phyloP scores from a whole-genome alignment of 1,140 invertebrate genomes.

The Campodea augens region DNA sequence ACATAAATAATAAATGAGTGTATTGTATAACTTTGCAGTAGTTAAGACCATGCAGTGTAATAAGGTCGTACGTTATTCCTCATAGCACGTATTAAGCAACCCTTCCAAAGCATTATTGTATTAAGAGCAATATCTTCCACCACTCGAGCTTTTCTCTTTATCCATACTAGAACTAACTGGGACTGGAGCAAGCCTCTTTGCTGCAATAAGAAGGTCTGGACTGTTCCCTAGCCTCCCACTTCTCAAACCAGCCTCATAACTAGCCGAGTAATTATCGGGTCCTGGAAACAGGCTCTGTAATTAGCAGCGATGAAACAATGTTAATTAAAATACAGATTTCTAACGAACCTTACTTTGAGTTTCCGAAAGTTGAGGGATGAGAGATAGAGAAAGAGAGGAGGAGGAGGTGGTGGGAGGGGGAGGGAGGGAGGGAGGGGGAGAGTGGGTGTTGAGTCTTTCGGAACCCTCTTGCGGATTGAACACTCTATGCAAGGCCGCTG shows the following conservation, averaged over 20 bases:
- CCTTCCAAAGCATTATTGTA: too few relatives aligned
- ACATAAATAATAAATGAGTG: too few relatives aligned
- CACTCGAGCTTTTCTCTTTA: too few relatives aligned
- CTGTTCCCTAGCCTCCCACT: not conserved
- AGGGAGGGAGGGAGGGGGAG: not conserved
- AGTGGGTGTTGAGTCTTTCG: not conserved
- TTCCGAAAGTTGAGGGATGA: not conserved
- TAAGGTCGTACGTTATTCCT: too few relatives aligned
- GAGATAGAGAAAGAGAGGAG: not conserved
- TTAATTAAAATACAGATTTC: slow-evolving; percentile 1
- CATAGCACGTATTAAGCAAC: too few relatives aligned
- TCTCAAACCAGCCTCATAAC: not conserved
- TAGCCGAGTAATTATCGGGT: not conserved
- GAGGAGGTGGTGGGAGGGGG: not conserved
- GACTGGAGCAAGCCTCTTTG: too few relatives aligned
- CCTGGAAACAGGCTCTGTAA: not conserved
- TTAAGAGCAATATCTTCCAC: too few relatives aligned
- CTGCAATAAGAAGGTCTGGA: not conserved
- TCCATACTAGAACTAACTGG: too few relatives aligned
- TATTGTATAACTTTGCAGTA: too few relatives aligned
- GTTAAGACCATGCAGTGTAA: too few relatives aligned
- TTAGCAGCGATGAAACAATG: slow-evolving; percentile 1
- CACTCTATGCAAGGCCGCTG: not conserved
- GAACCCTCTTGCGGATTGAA: not conserved
- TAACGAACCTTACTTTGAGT: slow-evolving; percentile 1